Conservation (phyloP, 2,113 vertebrate species). For the Reinhardtius hippoglossoides region DNA sequence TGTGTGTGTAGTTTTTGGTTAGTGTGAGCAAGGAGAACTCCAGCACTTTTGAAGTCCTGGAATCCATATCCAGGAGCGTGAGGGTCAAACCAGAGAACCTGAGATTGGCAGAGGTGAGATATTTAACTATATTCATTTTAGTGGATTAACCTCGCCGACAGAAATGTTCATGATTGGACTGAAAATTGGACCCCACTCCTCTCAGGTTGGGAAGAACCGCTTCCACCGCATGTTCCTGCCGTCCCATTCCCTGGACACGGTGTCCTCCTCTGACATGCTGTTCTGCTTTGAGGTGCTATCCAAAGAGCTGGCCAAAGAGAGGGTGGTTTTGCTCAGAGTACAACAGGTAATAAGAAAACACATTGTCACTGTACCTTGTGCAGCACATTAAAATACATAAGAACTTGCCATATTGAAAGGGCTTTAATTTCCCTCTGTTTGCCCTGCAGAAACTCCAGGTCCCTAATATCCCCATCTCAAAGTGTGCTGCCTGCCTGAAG, state of each 20-base stretch:
- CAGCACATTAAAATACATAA: background rate
- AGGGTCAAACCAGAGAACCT: conserved; percentile 92
- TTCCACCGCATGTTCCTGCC: conserved; percentile 91
- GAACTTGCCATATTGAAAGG: background rate
- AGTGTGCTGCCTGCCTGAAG: conserved; percentile 95
- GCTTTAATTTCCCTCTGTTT: background rate
- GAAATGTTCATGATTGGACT: background rate
- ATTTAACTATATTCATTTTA: background rate
- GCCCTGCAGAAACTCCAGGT: conserved; percentile 90
- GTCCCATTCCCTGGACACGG: conserved; percentile 88
- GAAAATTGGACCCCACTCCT: background rate
- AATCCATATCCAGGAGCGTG: conserved; percentile 90
- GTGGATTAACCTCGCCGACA: background rate
- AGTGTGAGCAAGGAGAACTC: conserved; percentile 98
- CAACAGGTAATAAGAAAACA: conserved; percentile 87
- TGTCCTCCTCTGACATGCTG: conserved; percentile 88
- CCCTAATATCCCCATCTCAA: conserved; percentile 89
- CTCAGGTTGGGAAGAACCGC: conserved; percentile 90
- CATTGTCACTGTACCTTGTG: background rate
- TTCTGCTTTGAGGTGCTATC: conserved; percentile 97
- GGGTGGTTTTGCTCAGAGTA: conserved; percentile 90
- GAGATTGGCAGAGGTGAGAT: conserved; percentile 90
- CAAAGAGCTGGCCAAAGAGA: conserved; percentile 93
- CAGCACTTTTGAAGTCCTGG: conserved; percentile 91
- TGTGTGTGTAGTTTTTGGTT: conserved; percentile 88